Percentiles rank a stretch among this genome's conserved stretches.
phyloP scores from a whole-genome alignment of 1,140 invertebrate genomes.

The Adelges cooleyi region DNA sequence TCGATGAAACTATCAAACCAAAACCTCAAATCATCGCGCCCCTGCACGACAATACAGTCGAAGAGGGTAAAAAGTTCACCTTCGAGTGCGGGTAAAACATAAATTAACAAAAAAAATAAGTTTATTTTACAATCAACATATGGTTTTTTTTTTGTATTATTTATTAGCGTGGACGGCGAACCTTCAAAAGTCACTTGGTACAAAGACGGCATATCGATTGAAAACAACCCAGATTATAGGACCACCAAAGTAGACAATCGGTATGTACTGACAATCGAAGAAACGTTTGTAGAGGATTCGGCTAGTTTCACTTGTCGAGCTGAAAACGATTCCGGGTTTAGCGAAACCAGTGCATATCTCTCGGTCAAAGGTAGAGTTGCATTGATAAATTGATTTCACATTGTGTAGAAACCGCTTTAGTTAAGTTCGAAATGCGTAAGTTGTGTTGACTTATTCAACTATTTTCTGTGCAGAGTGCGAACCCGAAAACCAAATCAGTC shows the following conservation, averaged over 20 bases:
- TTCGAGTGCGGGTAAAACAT: constrained; percentile 45
- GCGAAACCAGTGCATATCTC: constrained; percentile 59
- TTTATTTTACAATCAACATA: not conserved
- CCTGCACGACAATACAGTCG: constrained; percentile 55
- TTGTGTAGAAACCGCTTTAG: too few relatives aligned
- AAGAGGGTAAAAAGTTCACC: constrained; percentile 57
- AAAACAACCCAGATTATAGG: constrained; percentile 55
- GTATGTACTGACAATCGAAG: constrained; percentile 59
- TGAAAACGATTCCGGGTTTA: constrained; percentile 52
- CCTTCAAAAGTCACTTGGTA: constrained; percentile 53
- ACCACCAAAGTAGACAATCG: constrained; percentile 44
- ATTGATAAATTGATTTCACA: too few relatives aligned
- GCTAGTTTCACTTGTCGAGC: constrained; percentile 63
- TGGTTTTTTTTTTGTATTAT: not conserved
- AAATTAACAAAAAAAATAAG: too few relatives aligned
- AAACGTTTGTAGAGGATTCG: constrained; percentile 72
- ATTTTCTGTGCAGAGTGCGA: constrained; percentile 53
- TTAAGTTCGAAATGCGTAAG: too few relatives aligned
- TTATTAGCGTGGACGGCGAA: constrained; percentile 41
- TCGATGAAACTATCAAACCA: not conserved
- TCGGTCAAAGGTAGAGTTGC: constrained; percentile 57
- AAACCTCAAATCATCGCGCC: constrained; percentile 49
- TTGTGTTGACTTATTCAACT: too few relatives aligned
- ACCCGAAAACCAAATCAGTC: constrained; percentile 49
- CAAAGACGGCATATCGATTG: constrained; percentile 57